Evolutionary conservation across 2,888 invertebrate genomes (phyloP).

Genomic region (Hypolimnas misippus): DNA sequence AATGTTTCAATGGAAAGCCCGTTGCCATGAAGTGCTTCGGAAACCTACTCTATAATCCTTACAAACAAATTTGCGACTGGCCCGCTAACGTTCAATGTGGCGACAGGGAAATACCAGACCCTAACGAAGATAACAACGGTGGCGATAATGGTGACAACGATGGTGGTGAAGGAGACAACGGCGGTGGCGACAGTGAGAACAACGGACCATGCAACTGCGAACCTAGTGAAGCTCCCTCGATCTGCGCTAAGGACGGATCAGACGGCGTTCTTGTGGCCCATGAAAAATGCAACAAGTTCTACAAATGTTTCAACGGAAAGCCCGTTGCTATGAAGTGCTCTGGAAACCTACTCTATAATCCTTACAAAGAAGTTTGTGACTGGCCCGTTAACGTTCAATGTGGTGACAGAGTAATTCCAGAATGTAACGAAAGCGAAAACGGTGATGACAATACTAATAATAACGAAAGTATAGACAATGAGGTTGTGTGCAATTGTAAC

Average conservation of each 20-base stretch:
- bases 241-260: conserved; percentile 49
- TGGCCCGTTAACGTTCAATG: conserved; percentile 53
- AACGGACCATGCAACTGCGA: conserved; percentile 37
- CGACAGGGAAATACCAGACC: not conserved
- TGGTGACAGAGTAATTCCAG: conserved; percentile 44
- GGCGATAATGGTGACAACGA: not conserved
- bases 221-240: conserved; percentile 38
- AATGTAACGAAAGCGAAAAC: conserved; percentile 17
- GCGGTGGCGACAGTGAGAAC: not conserved
- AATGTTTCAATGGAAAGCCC: not conserved
- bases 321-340: conserved; percentile 48
- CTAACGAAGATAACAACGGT: not conserved
- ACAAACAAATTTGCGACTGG: not conserved
- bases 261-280: conserved; percentile 53
- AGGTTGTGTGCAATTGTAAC: conserved; percentile 38
- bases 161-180: not conserved
- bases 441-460: not conserved
- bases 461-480: conserved; percentile 19
- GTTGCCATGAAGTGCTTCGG: not conserved
- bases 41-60: not conserved
- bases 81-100: conserved; percentile 20
- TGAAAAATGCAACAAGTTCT: conserved; percentile 56
- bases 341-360: conserved; percentile 48
- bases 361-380: conserved; percentile 49
- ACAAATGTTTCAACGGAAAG: conserved; percentile 46